These are phyloP conservation scores for Thysanoteuthis rhombus DNA, from an alignment of 2,888 invertebrate genomes.

Conservation along the genomic window DNA sequence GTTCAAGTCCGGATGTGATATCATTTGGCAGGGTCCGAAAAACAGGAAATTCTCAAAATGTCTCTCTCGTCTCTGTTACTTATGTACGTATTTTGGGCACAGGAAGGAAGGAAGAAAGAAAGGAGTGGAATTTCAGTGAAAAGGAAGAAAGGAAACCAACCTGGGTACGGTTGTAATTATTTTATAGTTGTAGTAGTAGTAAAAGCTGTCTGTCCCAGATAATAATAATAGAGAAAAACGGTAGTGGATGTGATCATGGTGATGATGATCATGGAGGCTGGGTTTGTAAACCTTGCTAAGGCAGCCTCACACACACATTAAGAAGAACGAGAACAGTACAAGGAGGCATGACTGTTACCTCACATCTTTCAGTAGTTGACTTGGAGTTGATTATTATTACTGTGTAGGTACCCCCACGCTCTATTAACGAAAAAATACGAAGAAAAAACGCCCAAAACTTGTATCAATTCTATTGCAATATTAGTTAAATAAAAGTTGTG, in stretches of 20 bases:
- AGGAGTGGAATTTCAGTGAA: not conserved
- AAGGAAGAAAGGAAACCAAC: not conserved
- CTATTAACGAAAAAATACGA: too few relatives aligned
- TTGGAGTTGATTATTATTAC: too few relatives aligned
- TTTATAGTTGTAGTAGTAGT: not conserved
- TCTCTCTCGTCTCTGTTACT: not conserved
- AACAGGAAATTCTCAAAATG: constrained; percentile 12
- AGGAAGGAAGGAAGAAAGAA: not conserved
- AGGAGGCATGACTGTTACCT: too few relatives aligned
- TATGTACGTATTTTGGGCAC: not conserved
- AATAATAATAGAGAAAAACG: not conserved
- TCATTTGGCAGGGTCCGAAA: constrained; percentile 12
- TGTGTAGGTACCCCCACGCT: too few relatives aligned
- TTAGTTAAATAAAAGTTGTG: too few relatives aligned
- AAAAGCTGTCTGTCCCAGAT: not conserved
- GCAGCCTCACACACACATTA: not conserved
- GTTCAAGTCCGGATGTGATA: constrained; percentile 12
- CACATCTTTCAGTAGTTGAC: too few relatives aligned
- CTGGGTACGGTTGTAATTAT: not conserved
- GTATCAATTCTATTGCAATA: too few relatives aligned
- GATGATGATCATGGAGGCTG: not conserved
- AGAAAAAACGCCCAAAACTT: too few relatives aligned
- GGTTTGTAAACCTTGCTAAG: not conserved
- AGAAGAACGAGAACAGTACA: too few relatives aligned
- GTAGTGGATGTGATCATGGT: not conserved